These are phyloP conservation scores for Drosophila neutralis DNA, from an alignment of 2,888 invertebrate genomes.

Conservation along the genomic window DNA sequence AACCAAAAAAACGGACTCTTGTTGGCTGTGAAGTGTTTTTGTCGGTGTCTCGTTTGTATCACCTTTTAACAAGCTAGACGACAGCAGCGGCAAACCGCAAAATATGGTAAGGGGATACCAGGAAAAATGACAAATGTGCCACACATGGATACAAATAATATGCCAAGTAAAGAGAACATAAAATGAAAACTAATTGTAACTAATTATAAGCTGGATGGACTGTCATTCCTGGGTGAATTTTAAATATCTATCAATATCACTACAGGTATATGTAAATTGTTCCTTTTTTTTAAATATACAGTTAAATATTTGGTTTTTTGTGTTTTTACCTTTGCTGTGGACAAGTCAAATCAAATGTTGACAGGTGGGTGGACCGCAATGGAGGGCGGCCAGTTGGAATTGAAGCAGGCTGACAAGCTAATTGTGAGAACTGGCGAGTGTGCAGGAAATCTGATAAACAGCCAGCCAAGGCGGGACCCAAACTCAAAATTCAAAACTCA, in stretches of 20 bases:
- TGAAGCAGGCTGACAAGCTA: slow-evolving; percentile 50
- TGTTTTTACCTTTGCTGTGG: slow-evolving; percentile 20
- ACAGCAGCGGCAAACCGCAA: slow-evolving; percentile 73
- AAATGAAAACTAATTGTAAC: slow-evolving; percentile 58
- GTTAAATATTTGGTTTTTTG: slow-evolving; percentile 23
- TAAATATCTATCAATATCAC: slow-evolving; percentile 26
- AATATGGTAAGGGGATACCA: slow-evolving; percentile 39
- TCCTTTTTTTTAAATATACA: slow-evolving; percentile 1
- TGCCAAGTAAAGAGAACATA: slow-evolving; percentile 10
- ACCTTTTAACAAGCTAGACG: slow-evolving; percentile 63
- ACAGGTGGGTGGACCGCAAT: slow-evolving; percentile 60
- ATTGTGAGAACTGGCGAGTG: slow-evolving; percentile 71
- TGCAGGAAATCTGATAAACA: slow-evolving; percentile 62
- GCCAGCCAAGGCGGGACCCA: slow-evolving; percentile 5
- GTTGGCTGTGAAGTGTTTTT: slow-evolving; percentile 2
- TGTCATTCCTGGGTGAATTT: slow-evolving; percentile 38
- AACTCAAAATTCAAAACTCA: background rate
- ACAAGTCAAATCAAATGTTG: slow-evolving; percentile 68
- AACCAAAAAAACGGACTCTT: background rate
- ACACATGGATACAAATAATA: background rate
- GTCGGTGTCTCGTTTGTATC: slow-evolving; percentile 31
- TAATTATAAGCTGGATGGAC: slow-evolving; percentile 61
- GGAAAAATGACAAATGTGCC: slow-evolving; percentile 4
- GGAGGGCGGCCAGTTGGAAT: slow-evolving; percentile 35
- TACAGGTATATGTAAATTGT: background rate